phyloP scores from a whole-genome alignment of 2,888 invertebrate genomes.

The Macrophya annulata region DNA sequence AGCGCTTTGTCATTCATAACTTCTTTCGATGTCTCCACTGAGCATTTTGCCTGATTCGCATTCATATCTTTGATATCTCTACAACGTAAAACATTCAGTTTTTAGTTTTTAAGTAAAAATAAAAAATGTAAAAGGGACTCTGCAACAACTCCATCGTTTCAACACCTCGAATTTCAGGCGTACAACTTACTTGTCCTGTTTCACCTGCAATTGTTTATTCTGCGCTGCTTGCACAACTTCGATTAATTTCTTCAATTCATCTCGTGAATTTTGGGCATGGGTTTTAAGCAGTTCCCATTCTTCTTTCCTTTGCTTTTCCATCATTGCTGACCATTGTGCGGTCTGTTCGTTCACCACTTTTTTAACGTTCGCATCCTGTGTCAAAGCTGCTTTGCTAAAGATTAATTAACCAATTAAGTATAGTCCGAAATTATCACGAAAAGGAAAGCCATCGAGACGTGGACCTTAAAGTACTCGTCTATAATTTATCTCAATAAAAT shows the following conservation, averaged over 20 bases:
- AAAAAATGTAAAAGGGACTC: not conserved
- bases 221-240: slow-evolving; percentile 81
- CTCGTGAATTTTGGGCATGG: slow-evolving; percentile 81
- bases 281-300: slow-evolving; percentile 83
- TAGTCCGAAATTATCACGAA: not conserved
- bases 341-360: slow-evolving; percentile 84
- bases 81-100: slow-evolving; percentile 54
- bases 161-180: not conserved
- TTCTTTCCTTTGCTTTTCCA: slow-evolving; percentile 80
- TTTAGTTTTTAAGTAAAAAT: not conserved
- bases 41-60: slow-evolving; percentile 84
- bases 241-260: slow-evolving; percentile 81
- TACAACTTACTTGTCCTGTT: slow-evolving; percentile 81
- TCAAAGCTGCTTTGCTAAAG: slow-evolving; percentile 75
- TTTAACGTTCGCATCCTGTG: slow-evolving; percentile 77
- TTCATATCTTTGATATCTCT: slow-evolving; percentile 86
- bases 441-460: not conserved
- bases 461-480: not conserved
- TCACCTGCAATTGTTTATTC: slow-evolving; percentile 82
- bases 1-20: slow-evolving; percentile 85
- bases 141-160: not conserved
- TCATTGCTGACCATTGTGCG: slow-evolving; percentile 84
- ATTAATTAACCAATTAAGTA: slow-evolving; percentile 19
- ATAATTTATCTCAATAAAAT: slow-evolving; percentile 24
- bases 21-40: slow-evolving; percentile 85